Conservation (phyloP, 2,113 vertebrate species). For the Pteronura brasiliensis region DNA sequence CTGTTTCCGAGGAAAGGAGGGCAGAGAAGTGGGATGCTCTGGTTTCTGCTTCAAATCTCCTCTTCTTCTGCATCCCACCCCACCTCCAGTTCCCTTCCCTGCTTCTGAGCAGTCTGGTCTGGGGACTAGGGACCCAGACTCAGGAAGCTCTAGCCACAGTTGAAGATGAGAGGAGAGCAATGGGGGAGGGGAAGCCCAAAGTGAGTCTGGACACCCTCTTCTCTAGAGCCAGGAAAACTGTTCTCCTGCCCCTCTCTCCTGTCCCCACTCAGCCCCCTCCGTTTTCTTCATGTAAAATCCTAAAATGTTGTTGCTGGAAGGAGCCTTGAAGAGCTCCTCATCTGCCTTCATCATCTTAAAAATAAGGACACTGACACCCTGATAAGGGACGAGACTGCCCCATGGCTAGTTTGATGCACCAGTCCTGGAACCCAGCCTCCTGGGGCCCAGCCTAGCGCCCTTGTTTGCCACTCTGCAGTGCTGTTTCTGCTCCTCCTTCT, state of each 20-base stretch:
- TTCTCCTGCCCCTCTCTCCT: not conserved
- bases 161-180: not conserved
- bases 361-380: not conserved
- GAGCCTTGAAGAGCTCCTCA: not conserved
- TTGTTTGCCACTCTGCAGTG: not conserved
- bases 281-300: not conserved
- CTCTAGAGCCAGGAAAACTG: not conserved
- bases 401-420: not conserved
- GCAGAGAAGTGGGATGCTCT: not conserved
- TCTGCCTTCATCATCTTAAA: not conserved
- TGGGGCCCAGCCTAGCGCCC: not conserved
- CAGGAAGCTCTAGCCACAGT: not conserved
- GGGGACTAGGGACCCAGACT: not conserved
- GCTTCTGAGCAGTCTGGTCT: not conserved
- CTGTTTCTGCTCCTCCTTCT: not conserved
- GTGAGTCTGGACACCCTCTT: not conserved
- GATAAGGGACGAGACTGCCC: not conserved
- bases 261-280: not conserved
- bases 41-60: constrained; percentile 25
- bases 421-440: not conserved
- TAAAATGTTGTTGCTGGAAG: not conserved
- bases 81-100: not conserved
- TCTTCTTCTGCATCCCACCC: not conserved
- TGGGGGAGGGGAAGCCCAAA: not conserved
- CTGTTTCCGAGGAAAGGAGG: not conserved